Evolutionary conservation across 2,113 vertebrate species (phyloP).

Genomic region (Ophthalmolycus amberensis): DNA sequence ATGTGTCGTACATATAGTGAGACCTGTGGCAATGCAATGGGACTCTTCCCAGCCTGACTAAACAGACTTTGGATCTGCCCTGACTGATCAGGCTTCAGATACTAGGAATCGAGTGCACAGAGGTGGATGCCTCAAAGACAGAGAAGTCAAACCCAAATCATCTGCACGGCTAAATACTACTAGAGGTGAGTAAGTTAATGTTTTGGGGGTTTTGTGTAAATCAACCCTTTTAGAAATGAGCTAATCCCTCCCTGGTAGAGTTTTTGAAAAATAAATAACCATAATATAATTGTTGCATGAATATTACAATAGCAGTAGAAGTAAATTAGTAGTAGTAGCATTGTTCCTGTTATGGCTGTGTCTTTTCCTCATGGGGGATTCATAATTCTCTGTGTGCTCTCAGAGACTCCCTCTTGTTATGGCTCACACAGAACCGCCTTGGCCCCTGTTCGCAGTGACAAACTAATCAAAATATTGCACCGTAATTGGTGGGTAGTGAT

Average conservation of each 20-base stretch:
- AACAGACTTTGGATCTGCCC: neutral
- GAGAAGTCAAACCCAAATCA: neutral
- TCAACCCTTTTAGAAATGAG: neutral
- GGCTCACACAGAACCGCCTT: constrained; percentile 38
- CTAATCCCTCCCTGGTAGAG: neutral
- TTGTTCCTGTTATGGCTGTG: neutral
- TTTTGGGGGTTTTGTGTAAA: neutral
- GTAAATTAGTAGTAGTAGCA: neutral
- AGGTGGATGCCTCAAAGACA: neutral
- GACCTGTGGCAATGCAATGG: neutral
- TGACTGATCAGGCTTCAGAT: no score
- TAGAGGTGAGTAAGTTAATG: neutral
- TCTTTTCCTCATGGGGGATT: constrained; percentile 4
- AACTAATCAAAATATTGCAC: constrained; percentile 69
- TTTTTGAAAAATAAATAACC: neutral
- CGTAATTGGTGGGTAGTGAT: constrained; percentile 73
- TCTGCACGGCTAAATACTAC: neutral
- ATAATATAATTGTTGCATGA: neutral
- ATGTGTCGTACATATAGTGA: neutral
- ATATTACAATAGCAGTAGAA: neutral
- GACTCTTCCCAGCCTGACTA: neutral
- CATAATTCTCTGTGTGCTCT: constrained; percentile 22
- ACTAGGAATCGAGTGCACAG: neutral
- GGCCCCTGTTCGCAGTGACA: constrained; percentile 56
- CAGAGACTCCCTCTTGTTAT: constrained; percentile 34